These are phyloP conservation scores for Cataglyphis livida DNA, from an alignment of 2,888 invertebrate species.

Conservation along the genomic window DNA sequence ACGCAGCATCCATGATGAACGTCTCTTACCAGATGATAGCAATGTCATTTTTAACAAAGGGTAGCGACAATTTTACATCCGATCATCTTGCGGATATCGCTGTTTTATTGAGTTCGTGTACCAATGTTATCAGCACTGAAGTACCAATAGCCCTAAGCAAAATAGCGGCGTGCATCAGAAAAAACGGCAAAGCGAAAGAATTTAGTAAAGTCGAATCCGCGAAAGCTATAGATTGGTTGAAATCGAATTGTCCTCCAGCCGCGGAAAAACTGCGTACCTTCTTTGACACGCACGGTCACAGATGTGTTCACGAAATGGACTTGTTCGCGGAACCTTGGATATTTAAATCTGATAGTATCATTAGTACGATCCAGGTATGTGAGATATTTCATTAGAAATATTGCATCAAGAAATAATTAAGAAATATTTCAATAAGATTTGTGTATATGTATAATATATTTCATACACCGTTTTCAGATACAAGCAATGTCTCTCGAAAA, in stretches of 20 bases:
- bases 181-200: conserved; percentile 85
- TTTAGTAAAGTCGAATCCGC: conserved; percentile 86
- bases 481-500: conserved; percentile 41
- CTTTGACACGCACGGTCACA: conserved; percentile 90
- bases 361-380: conserved; percentile 88
- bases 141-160: conserved; percentile 88
- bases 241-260: conserved; percentile 86
- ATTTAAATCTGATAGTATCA: conserved; percentile 88
- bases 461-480: conserved; percentile 52
- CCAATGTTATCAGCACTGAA: conserved; percentile 91
- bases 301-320: conserved; percentile 91
- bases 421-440: not conserved
- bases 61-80: conserved; percentile 87
- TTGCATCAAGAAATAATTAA: not conserved
- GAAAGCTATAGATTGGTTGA: conserved; percentile 88
- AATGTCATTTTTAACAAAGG: conserved; percentile 87
- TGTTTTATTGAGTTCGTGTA: conserved; percentile 89
- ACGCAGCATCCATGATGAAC: conserved; percentile 86
- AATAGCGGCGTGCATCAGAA: conserved; percentile 85
- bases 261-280: conserved; percentile 87
- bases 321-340: conserved; percentile 89
- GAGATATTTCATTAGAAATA: not conserved
- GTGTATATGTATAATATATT: not conserved
- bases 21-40: conserved; percentile 87
- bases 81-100: conserved; percentile 91